Conservation (phyloP, 2,888 invertebrate species). For the Drosophila merina region DNA sequence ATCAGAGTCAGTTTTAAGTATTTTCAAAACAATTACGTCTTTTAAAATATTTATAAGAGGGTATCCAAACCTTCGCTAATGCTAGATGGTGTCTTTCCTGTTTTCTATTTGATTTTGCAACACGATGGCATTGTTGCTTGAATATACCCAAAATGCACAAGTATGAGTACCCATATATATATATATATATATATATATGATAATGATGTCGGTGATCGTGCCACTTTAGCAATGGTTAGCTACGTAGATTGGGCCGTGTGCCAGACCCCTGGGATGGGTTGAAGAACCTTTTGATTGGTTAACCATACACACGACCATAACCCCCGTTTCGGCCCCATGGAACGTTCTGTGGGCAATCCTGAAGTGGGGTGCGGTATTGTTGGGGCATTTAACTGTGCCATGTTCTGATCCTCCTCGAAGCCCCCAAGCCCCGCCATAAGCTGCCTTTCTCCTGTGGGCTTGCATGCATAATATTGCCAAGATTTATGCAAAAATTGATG, state of each 20-base stretch:
- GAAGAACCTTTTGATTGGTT: conserved; percentile 81
- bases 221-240: conserved; percentile 79
- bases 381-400: conserved; percentile 69
- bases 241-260: conserved; percentile 48
- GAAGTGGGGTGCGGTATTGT: conserved; percentile 68
- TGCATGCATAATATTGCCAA: conserved; percentile 78
- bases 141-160: conserved; percentile 14
- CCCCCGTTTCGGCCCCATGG: not conserved
- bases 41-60: not conserved
- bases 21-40: too few relatives aligned
- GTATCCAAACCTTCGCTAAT: not conserved
- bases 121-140: conserved; percentile 46
- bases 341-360: conserved; percentile 73
- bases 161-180: conserved; percentile 25
- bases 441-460: conserved; percentile 2
- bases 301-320: conserved; percentile 66
- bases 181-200: conserved; percentile 58
- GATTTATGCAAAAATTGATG: conserved; percentile 81
- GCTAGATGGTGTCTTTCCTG: conserved; percentile 46
- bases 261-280: conserved; percentile 56
- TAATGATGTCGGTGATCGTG: conserved; percentile 80
- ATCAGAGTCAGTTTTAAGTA: too few relatives aligned
- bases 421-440: not conserved
- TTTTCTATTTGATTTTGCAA: conserved; percentile 75
- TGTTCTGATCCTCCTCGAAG: conserved; percentile 42